Base-by-base conservation (phyloP, 2,113 vertebrate genomes). In the Nymphicus hollandicus region DNA sequence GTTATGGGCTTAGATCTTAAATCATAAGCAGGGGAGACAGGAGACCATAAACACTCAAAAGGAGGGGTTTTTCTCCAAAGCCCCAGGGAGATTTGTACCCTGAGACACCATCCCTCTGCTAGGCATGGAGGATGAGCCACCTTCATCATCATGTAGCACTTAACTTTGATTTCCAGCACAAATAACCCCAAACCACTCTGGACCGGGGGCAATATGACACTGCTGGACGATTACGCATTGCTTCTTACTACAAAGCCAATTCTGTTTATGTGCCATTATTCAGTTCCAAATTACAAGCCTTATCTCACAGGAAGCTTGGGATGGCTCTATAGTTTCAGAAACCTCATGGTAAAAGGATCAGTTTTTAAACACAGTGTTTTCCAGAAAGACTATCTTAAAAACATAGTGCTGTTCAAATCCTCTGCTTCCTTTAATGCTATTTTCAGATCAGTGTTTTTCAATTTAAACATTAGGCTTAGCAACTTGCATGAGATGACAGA, bases 361-460 rank as follows among this genome's bases (percentile, higher is more conserved):
- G 74, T 79, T 93, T 95, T 97, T 73, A 97, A 97, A 97, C 65
- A 96, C 11, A 97, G 94, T 95, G 71, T 97, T 98, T 97, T 98
- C 50, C 74, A 95, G 96, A 97, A 96, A 80, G 53, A 90, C 93
- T 93, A 37, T 97, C 96, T 97, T 97, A 92, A 98, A 98, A 96
- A 96, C 88, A 98, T 70, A 98, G 95, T 94, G 95, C 96, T 96
- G 93, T 96, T 98, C 96, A 98, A 98, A 98, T 97, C 94, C 96
- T 97, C 95, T 71, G 70, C 93, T 98, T 98, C 97, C 97, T 98
- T 96, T 96, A 96, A 94, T 96, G 95, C 97, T 98, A 98, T 98
- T 98, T 98, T 98, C 95, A 96, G 97, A 76, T 96, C 96, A 91
- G 44, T 97, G 88, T 83, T 94, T 93, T 96, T 95, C 90, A 95